Evolutionary conservation across 2,113 vertebrate species (phyloP), one percentile per base, ranked within the genome.

Genomic region (Oryzias javanicus): DNA sequence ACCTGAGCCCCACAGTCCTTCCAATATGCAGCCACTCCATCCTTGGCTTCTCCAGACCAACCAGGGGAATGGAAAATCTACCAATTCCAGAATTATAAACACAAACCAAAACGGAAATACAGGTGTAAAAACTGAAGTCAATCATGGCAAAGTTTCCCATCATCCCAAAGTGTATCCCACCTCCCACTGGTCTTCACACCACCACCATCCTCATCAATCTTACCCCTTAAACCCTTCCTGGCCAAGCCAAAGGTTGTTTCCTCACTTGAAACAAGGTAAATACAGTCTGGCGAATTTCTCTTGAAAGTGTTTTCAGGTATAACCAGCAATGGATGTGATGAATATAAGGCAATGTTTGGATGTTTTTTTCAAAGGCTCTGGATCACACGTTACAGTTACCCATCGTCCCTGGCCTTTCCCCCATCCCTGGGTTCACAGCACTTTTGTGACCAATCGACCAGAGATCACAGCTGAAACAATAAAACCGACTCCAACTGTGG

Each of bases 381-480:
- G 67, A 14, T 72, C 55, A 15, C 52, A 75, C 8, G 67, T 62
- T 47, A 29, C 75, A 16, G 74, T 83, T 47, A 83, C 79, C 4
- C 56, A 82, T 49, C 72, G 58, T 66, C 47, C 86, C 7, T 86
- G 86, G 86, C 55, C 67, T 60, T 53, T 77, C 15, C 67, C 70
- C 1, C 80, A 88, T 29, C 69, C 79, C 2, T 82, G 81, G 57
- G 64, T 41, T 70, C 84, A 80, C 19, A 64, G 42, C 10, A 15
- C 42, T 13, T 53, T 56, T 42, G 76, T 86, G n/a, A 92, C 91
- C 55, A 93, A 90, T 67, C 72, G 79, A 55, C 90, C 91, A 62
- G 87, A 89, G 78, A 91, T 91, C 53, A 87, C 64, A 42, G 91
- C 88, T 25, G 75, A 91, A 64, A 90, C 90, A 46, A 76, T 72